Percentiles rank a stretch among this genome's conserved stretches.
Conservation (phyloP, 2,113 vertebrate species). For the Fregata magnificens region DNA sequence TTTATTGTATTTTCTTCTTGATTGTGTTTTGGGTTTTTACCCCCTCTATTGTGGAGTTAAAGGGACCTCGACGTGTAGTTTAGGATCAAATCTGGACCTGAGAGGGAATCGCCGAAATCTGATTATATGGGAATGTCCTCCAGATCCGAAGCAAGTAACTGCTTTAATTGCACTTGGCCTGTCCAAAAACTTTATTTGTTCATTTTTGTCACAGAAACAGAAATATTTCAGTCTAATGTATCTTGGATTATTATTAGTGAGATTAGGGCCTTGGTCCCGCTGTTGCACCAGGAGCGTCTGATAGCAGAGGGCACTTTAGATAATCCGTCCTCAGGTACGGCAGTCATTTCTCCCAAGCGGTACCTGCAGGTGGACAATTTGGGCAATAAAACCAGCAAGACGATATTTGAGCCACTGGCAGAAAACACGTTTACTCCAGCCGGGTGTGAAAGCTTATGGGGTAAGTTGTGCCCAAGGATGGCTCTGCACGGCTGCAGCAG, state of each 20-base stretch:
- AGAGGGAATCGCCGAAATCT: background rate
- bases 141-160: background rate
- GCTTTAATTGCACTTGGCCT: background rate
- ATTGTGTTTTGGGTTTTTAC: slow-evolving; percentile 6
- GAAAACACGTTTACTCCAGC: accelerated
- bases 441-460: accelerated
- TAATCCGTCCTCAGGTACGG: background rate
- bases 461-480: accelerated
- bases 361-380: accelerated
- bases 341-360: accelerated
- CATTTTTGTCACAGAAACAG: background rate
- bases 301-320: background rate
- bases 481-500: background rate
- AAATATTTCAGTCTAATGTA: background rate
- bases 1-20: slow-evolving; percentile 29
- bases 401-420: background rate
- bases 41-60: background rate
- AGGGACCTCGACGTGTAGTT: slow-evolving; percentile 9
- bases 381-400: background rate
- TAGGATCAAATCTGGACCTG: background rate
- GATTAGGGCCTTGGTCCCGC: background rate
- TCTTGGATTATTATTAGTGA: background rate
- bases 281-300: background rate
- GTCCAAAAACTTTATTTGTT: background rate
- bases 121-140: background rate